Base-by-base conservation (phyloP, 1,140 invertebrate genomes). In the Ceratoteleas bidentatus region DNA sequence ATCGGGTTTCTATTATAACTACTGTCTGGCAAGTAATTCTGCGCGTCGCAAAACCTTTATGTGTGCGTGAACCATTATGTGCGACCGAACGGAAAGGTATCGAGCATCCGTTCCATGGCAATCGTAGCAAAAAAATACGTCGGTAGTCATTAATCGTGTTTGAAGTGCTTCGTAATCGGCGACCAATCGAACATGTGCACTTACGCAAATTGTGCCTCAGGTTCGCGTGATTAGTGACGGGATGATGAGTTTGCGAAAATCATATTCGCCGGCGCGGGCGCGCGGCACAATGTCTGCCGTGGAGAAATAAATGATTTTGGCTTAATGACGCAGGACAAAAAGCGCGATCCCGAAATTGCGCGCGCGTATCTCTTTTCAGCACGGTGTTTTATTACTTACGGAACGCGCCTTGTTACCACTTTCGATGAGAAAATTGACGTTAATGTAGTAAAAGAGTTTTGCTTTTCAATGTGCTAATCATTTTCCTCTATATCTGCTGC, bases 211-310 rank as follows among this genome's bases (percentile, higher is more conserved):
- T 81, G 66, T 72, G 54, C 58, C 57, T 52, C 15, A 14, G 34
- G 66, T 81, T 65, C 52, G 72, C 66, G 73, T 82, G 79, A 82
- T 82, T 76, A 76, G 79, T 82, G 79, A 76, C 54, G 68, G 53
- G 52, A 82, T 82, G 79, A 76, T 82, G 79, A 82, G 79, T 82
- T 62, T 73, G 79, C 72, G 68, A 81, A 82, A 82, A 81, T 75
- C 66, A 81, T 75, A 81, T 81, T 82, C 32, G 62, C 62, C 36
- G 11, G 73, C 6, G 24, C 60, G 73, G 62, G 62, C 33, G 45
- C 52, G 49, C 14, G 16, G 49, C 45, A 40, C 61, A 75, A 76
- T 61, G 73, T 61, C 73, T 66, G 38, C 36, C 60, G 32, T 54
- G 53, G 38, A 56, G 43, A 76, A 62, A 76, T 76, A 76, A 76